phyloP scores from a whole-genome alignment of 2,797 vertebrate species.

The Enteromius radiatus region DNA sequence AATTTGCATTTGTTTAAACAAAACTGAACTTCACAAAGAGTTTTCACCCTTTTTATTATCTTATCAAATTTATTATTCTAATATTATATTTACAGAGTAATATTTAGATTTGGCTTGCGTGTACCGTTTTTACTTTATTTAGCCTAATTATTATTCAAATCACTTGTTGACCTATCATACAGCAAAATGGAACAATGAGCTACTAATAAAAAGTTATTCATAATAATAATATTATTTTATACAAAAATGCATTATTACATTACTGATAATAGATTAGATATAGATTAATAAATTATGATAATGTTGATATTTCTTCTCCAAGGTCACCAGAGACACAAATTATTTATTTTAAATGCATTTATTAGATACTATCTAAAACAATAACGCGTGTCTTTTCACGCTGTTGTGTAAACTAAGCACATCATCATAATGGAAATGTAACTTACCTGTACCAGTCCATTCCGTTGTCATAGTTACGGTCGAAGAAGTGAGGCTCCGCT shows the following conservation, averaged over 20 bases:
- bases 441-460: slow-evolving; percentile 88
- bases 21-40: not conserved
- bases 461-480: slow-evolving; percentile 89
- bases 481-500: slow-evolving; percentile 94
- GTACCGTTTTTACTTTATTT: not conserved
- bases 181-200: not conserved
- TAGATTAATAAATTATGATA: not conserved
- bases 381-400: not conserved
- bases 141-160: not conserved
- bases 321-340: not conserved
- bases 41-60: not conserved
- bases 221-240: not conserved
- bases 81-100: not conserved
- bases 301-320: not conserved
- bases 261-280: too few species aligned
- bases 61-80: not conserved
- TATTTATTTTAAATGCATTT: not conserved
- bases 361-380: slow-evolving; percentile 4
- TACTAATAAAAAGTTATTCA: not conserved
- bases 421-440: not conserved
- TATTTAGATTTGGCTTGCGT: not conserved
- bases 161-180: not conserved
- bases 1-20: not conserved
- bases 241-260: not conserved
- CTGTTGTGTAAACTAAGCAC: not conserved